Conservation (phyloP, 2,113 vertebrate genomes). For the Phasianus colchicus region DNA sequence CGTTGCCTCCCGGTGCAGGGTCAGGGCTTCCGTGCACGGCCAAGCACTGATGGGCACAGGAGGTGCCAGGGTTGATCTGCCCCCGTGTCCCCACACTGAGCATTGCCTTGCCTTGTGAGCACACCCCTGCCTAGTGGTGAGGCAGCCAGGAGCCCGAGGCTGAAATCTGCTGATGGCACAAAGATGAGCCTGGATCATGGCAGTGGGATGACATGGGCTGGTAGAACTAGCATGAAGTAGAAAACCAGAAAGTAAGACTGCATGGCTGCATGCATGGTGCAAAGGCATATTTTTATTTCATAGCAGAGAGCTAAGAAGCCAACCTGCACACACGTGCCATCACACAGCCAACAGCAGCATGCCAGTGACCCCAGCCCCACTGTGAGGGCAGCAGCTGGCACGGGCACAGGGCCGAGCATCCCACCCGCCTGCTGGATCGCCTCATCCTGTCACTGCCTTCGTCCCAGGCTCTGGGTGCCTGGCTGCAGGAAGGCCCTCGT, state of each 20-base stretch:
- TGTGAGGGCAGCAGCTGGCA: rapidly evolving
- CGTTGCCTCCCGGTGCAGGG: no score
- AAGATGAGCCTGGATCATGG: background rate
- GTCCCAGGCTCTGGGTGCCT: background rate
- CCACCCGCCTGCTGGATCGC: rapidly evolving
- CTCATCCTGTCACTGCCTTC: background rate
- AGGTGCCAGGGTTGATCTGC: background rate
- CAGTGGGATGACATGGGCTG: background rate
- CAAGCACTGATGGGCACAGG: rapidly evolving
- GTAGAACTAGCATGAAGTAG: rapidly evolving
- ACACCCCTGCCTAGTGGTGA: background rate
- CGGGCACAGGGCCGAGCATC: rapidly evolving
- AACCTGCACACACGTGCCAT: background rate
- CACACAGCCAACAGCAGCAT: background rate
- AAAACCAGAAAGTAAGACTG: background rate
- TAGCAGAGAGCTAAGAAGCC: rapidly evolving
- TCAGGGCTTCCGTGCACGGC: background rate
- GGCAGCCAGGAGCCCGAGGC: background rate
- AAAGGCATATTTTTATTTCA: background rate
- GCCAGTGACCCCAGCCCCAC: background rate
- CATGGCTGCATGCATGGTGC: background rate
- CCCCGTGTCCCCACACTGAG: background rate
- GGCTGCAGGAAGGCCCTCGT: background rate
- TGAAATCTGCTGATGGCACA: rapidly evolving
- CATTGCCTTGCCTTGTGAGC: background rate